Percentiles rank a stretch among this genome's conserved stretches.
Evolutionary conservation across 2,888 invertebrate species (phyloP).

Genomic region (Cantharis rustica): DNA sequence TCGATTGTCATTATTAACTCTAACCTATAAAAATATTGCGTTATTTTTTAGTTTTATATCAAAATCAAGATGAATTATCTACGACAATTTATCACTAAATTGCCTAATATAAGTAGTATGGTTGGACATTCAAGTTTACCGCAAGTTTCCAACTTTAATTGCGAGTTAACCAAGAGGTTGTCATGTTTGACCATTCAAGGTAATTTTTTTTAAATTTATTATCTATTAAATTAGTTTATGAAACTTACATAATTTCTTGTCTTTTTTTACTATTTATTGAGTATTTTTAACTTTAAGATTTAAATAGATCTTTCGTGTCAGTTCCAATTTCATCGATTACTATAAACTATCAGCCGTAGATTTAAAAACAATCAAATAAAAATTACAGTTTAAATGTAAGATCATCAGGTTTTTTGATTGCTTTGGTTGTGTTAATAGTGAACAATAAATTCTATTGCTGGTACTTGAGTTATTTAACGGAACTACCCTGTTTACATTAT

Average conservation of each 20-base stretch:
- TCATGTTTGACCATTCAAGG: slow-evolving; percentile 40
- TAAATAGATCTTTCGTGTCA: not conserved
- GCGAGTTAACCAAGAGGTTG: slow-evolving; percentile 35
- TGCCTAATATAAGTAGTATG: slow-evolving; percentile 26
- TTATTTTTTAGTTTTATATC: not conserved
- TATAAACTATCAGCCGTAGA: not conserved
- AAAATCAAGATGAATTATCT: slow-evolving; percentile 36
- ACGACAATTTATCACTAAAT: slow-evolving; percentile 30
- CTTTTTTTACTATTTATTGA: not conserved
- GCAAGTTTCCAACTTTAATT: slow-evolving; percentile 10
- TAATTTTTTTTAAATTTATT: slow-evolving; percentile 11
- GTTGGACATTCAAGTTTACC: slow-evolving; percentile 13
- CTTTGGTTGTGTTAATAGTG: no score
- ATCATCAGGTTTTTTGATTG: no score
- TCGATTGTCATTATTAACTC: not conserved
- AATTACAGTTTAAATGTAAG: no score
- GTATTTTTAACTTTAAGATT: not conserved
- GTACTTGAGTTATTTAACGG: no score
- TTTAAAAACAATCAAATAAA: no score
- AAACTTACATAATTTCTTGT: not conserved
- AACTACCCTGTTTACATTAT: no score
- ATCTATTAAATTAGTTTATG: not conserved
- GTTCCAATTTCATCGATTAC: not conserved
- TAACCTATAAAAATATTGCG: not conserved
- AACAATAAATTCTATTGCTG: no score